Evolutionary conservation across 2,888 invertebrate genomes (phyloP), one percentile per base, ranked within the genome.

Genomic region (Coenonympha arcania): DNA sequence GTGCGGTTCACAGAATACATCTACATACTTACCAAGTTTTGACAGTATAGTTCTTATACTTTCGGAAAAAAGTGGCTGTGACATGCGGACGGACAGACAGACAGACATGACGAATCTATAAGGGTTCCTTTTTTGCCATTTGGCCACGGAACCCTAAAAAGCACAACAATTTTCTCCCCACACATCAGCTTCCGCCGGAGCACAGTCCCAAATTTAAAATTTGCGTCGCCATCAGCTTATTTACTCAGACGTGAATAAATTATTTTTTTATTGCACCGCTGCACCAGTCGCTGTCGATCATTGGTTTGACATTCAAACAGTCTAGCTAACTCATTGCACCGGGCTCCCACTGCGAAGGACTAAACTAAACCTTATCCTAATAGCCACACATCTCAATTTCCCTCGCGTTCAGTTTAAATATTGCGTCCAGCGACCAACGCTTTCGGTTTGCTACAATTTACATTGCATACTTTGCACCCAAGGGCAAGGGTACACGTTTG

Each of bases 261-360:
- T 79, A 82, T 83, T 76, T 79, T 81, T 85, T 85, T 84, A 86
- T 84, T 82, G 79, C 77, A 71, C 63, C 68, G 69, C 65, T 73
- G 77, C 75, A 75, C 71, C 76, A 74, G 78, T 73, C 78, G 64
- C 63, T 71, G 73, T 72, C 76, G 80, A 82, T 84, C 80, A 86
- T 86, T 86, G 80, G 81, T 86, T 85, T 86, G 86, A 86, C 86
- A 82, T 86, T 86, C 85, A 86, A 80, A 82, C 79, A 66, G 76
- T 76, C 83, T 82, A 82, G 77, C 82, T 73, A 74, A 79, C 76
- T 79, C 78, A 78, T 79, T 84, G 84, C 84, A 84, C 65, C 71
- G 69, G 62, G 54, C 50, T 40, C 18, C 2, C 3, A 3, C 19
- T 42, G 36, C 37, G 33, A 15, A 62, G 61, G 58, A 49, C 63